Base-by-base conservation (phyloP, 2,888 invertebrate genomes). In the Buathra laborator region DNA sequence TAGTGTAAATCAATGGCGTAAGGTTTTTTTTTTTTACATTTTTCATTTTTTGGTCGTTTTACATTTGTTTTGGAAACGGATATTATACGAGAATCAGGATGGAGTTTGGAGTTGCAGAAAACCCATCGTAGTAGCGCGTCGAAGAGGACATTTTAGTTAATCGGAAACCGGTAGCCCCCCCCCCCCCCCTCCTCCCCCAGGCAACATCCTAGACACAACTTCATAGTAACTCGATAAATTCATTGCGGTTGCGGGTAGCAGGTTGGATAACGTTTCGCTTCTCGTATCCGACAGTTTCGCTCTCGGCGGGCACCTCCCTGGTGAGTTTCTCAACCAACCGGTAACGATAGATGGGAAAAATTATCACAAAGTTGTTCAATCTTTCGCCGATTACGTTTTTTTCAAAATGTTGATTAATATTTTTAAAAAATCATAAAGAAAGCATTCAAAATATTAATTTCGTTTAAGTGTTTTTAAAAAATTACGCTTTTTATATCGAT, bases 141-240 rank as follows among this genome's bases (percentile, higher is more conserved):
- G 67, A 48, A 9, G 46, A 16, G 32, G 67, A 29, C 51, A 48
- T 76, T 82, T 78, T 32, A 74, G 19, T 37, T 48, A 44, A 29
- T 66, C 29, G 70, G 76, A 85, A 70, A 66, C 64, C 32, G 62
- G n/a, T 37, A 37, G 37, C 37, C 37, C 37, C 9, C 6, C 37
- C 37, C 9, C 6, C 37, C 37, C 37, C 1, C 37, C 7, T 24
- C 44, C 29, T 29, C 68, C 81, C 37, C 48, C 24, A 14, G 59
- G 77, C 24, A 29, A 68, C 67, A 56, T 10, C 68, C 56, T 68
- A 74, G 86, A 87, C 87, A 87, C 86, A 89, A 90, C 89, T 89
- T 86, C 77, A 46, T 87, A 56, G 88, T 87, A 88, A 90, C 89
- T 88, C 88, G 89, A 87, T 90, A 89, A 90, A 89, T 89, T 88